Evolutionary conservation across 92 coral and sea anemone genomes (phyloP).

Genomic region (Micromussa lordhowensis): DNA sequence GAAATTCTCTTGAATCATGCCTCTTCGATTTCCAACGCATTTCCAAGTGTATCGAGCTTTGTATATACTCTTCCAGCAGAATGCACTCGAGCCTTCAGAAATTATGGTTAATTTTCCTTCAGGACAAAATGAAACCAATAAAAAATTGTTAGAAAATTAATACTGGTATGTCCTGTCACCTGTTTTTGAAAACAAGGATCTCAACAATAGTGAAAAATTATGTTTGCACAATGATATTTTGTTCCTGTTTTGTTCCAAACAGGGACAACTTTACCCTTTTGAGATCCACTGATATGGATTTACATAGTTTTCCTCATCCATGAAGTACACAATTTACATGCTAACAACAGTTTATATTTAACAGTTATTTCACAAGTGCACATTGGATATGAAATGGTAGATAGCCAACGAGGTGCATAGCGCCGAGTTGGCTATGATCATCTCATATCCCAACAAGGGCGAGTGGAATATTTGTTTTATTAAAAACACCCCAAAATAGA

Average conservation of each 20-base stretch:
- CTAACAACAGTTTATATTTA: no score
- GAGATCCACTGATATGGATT: background rate
- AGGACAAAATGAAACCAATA: background rate
- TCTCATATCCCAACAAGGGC: no score
- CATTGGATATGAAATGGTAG: no score
- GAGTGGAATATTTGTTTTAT: no score
- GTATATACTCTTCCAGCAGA: background rate
- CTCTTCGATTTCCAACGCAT: background rate
- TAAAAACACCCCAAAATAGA: no score
- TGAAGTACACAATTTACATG: no score
- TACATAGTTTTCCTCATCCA: no score
- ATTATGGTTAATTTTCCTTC: background rate
- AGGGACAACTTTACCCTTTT: background rate
- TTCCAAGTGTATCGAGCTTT: background rate
- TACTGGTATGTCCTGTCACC: background rate
- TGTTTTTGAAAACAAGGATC: background rate
- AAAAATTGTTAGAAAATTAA: background rate
- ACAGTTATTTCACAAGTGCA: no score
- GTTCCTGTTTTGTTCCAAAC: background rate
- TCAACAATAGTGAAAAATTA: background rate
- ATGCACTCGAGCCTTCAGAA: background rate
- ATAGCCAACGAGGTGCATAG: no score
- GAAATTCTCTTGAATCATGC: background rate
- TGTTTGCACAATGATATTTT: background rate
- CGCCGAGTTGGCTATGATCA: no score